Evolutionary conservation across 1,140 invertebrate genomes (phyloP).

Genomic region (Drosophila yakuba): DNA sequence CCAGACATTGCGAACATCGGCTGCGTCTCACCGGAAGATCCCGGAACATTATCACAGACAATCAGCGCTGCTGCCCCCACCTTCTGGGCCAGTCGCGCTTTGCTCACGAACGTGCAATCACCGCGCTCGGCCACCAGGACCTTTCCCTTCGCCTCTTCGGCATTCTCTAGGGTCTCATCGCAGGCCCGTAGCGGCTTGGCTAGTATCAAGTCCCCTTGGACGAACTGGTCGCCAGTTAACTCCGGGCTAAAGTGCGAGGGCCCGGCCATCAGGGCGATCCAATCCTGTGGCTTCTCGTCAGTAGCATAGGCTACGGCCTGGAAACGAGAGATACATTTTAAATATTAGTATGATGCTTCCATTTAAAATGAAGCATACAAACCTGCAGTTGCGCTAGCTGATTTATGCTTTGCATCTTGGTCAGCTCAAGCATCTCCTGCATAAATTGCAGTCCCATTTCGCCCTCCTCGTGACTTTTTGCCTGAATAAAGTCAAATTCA

Average conservation of each 20-base stretch:
- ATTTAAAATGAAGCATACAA: slow-evolving; percentile 8
- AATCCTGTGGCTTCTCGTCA: slow-evolving; percentile 78
- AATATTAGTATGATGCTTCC: neutral
- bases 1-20: slow-evolving; percentile 98
- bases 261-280: slow-evolving; percentile 88
- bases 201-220: slow-evolving; percentile 87
- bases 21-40: slow-evolving; percentile 89
- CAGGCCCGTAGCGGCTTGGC: slow-evolving; percentile 90
- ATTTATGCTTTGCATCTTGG: slow-evolving; percentile 89
- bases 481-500: slow-evolving; percentile 86
- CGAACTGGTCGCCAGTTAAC: slow-evolving; percentile 87
- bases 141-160: slow-evolving; percentile 88
- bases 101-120: slow-evolving; percentile 98
- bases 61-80: slow-evolving; percentile 94
- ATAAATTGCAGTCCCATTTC: slow-evolving; percentile 97
- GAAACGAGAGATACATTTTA: neutral
- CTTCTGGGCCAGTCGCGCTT: slow-evolving; percentile 93
- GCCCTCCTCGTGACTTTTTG: slow-evolving; percentile 92
- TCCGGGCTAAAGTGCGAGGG: slow-evolving; percentile 96
- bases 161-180: slow-evolving; percentile 85
- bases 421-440: slow-evolving; percentile 98
- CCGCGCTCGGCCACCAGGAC: slow-evolving; percentile 95
- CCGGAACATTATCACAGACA: slow-evolving; percentile 92
- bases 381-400: slow-evolving; percentile 87
- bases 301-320: slow-evolving; percentile 86